Conservation (phyloP, 2,113 vertebrate genomes). For the Chinchilla lanigera region DNA sequence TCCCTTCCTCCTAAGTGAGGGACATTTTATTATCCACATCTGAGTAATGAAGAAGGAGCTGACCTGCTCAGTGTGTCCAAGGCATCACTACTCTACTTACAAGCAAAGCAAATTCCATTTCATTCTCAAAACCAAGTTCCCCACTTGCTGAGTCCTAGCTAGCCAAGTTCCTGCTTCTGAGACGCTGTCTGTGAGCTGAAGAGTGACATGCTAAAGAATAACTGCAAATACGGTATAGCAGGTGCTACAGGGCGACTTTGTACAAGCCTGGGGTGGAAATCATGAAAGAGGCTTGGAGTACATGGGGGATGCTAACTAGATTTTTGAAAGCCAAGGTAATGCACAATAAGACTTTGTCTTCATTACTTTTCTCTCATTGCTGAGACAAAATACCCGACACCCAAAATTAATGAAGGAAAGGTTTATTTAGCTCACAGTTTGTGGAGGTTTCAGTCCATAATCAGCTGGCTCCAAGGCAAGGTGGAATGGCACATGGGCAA, state of each 20-base stretch:
- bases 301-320: neutral
- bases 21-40: neutral
- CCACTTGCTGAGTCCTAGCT: neutral
- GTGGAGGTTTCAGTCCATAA: too few relatives aligned
- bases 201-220: neutral
- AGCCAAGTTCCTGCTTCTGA: neutral
- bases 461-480: too few relatives aligned
- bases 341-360: neutral
- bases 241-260: neutral
- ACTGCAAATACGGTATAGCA: accelerated
- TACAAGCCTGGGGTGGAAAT: neutral
- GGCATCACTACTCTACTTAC: neutral
- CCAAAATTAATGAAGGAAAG: too few relatives aligned
- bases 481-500: too few relatives aligned
- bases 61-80: accelerated
- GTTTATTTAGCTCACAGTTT: too few relatives aligned
- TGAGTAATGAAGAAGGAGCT: neutral
- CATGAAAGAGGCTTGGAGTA: neutral
- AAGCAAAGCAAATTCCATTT: neutral
- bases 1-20: neutral
- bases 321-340: neutral
- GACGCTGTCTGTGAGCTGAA: neutral
- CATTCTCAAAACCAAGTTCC: neutral
- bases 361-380: too few relatives aligned
- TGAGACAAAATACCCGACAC: too few relatives aligned